A percentile compares a stretch with the other conserved stretches of the same genome.
Conservation (phyloP, 2,888 invertebrate genomes). For the Agonopterix subpropinquella region DNA sequence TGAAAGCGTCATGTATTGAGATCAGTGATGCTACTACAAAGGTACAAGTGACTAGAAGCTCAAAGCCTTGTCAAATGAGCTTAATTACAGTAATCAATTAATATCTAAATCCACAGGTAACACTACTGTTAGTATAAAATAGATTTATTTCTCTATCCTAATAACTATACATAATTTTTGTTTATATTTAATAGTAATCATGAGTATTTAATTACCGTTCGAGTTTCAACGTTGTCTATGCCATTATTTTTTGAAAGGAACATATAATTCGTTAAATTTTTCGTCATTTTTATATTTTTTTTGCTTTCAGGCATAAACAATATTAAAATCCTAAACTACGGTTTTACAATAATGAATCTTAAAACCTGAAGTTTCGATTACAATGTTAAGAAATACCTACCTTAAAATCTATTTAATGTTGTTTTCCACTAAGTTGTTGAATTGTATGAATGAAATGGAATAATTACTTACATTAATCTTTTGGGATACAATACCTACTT, state of each 20-base stretch:
- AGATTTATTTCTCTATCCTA: constrained; percentile 63
- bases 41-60: constrained; percentile 40
- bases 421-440: not conserved
- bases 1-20: constrained; percentile 6
- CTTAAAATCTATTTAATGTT: not conserved
- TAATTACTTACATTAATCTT: not conserved
- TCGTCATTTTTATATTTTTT: not conserved
- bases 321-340: constrained; percentile 8
- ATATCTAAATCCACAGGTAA: constrained; percentile 27
- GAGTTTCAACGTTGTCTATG: constrained; percentile 20
- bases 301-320: constrained; percentile 9
- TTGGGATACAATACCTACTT: not conserved
- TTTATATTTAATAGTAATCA: constrained; percentile 24
- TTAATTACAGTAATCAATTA: constrained; percentile 12
- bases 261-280: constrained; percentile 4
- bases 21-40: constrained; percentile 11
- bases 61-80: constrained; percentile 42
- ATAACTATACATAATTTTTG: constrained; percentile 43
- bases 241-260: constrained; percentile 3
- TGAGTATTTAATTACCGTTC: constrained; percentile 39
- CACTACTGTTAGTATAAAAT: constrained; percentile 64
- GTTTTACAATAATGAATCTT: constrained; percentile 3
- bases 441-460: not conserved
- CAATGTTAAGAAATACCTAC: constrained; percentile 3
- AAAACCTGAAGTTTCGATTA: constrained; percentile 5